Evolutionary conservation across 2,113 vertebrate genomes (phyloP), one percentile per base, ranked within the genome.

Genomic region (Hypomesus transpacificus): DNA sequence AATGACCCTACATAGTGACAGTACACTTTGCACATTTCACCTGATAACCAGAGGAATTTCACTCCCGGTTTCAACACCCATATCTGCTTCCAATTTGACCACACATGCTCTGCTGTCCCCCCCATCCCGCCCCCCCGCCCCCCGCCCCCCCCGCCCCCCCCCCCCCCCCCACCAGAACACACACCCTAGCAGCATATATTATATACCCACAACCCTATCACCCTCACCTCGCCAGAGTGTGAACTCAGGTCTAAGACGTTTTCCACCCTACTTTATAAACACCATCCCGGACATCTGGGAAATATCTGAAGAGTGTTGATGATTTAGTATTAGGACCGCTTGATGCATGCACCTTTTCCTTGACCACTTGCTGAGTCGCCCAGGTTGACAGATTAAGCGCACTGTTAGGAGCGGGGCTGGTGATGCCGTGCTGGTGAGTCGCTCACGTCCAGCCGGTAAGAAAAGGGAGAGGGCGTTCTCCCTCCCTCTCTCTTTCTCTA

Each of bases 11-110:
- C 59, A 71, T 26, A 66, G 75, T 73, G 61, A 72, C 61, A 52
- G 73, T 64, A 69, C 51, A 14, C 54, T 72, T 72, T 69, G 56
- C 66, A 75, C 26, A 58, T 50, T 75, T 68, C 66, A 69, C 53
- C 65, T 78, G 58, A 75, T 75, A 75, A 81, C 52, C 56, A 56
- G 46, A 52, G 21, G 73, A 76, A 76, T 76, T 68, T 70, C 52
- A 39, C 65, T 77, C 78, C 50, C 62, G n/a, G 18, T 54, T 63
- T 61, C 58, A 69, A 69, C 56, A 21, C 31, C 34, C 63, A 3
- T 73, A 59, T 81, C 75, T 83, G 72, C 69, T 77, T 79, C 71
- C 46, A 68, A 62, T 81, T 81, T 57, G 51, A 72, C 52, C 34
- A 65, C 68, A 78, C 39, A 60, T 56, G 46, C 50, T 62, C 61